Conservation (phyloP, 2,888 invertebrate genomes). For the Agrenia bidenticulata region DNA sequence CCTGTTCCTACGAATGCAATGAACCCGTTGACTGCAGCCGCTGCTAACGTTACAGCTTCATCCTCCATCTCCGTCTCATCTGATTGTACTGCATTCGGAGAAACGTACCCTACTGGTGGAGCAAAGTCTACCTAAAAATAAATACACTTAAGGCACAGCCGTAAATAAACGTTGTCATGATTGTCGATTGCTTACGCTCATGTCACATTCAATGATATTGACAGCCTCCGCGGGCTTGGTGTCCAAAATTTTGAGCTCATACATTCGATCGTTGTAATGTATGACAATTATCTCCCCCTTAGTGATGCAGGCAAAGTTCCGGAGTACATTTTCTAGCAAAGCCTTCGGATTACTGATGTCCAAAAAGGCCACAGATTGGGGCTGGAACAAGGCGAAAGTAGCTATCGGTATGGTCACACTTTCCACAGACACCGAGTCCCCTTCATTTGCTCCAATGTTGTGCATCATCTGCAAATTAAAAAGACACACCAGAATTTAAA, state of each 20-base stretch:
- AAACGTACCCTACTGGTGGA: conserved; percentile 59
- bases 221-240: conserved; percentile 62
- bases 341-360: conserved; percentile 63
- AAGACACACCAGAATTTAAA: too few relatives aligned
- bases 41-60: neutral
- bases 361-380: conserved; percentile 62
- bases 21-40: conserved; percentile 13
- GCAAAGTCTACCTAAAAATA: conserved; percentile 61
- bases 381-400: conserved; percentile 90
- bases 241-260: conserved; percentile 63
- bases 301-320: conserved; percentile 64
- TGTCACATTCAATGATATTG: conserved; percentile 65
- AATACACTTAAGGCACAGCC: neutral
- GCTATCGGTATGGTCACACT: conserved; percentile 92
- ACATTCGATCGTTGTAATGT: conserved; percentile 63
- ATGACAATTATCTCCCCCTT: conserved; percentile 63
- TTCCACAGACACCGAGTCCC: conserved; percentile 82
- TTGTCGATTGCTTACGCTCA: conserved; percentile 61
- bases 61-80: neutral
- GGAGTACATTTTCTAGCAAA: conserved; percentile 62
- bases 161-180: too few relatives aligned
- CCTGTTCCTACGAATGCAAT: conserved; percentile 24
- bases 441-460: conserved; percentile 86
- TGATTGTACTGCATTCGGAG: conserved; percentile 42
- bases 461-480: conserved; percentile 81